These are phyloP conservation scores for Yponomeuta evonymella DNA, from an alignment of 2,888 invertebrate species.

Conservation along the genomic window DNA sequence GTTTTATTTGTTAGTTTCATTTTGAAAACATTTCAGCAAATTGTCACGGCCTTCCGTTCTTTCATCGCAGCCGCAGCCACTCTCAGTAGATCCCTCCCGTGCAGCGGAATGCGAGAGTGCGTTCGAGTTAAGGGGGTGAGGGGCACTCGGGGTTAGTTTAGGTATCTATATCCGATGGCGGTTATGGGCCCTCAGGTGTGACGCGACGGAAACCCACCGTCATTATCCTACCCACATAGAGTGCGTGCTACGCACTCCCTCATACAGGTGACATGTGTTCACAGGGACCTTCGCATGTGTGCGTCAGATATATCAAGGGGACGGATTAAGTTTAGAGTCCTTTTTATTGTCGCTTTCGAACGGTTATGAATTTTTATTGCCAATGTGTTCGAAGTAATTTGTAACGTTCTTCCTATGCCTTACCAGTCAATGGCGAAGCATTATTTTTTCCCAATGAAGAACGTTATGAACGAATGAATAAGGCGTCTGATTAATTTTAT, in stretches of 20 bases:
- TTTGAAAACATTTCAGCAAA: background rate
- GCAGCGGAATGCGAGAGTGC: constrained; percentile 33
- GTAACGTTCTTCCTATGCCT: background rate
- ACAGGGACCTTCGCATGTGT: constrained; percentile 41
- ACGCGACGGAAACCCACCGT: constrained; percentile 73
- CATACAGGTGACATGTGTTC: constrained; percentile 33
- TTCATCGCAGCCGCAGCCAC: background rate
- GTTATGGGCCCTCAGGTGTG: constrained; percentile 75
- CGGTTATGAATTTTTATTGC: constrained; percentile 21
- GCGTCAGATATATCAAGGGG: constrained; percentile 23
- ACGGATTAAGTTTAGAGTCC: constrained; percentile 12
- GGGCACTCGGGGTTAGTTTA: constrained; percentile 40
- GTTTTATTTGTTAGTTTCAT: too few species aligned
- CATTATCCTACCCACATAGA: constrained; percentile 67
- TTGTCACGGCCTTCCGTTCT: background rate
- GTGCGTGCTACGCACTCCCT: constrained; percentile 39
- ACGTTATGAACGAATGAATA: too few species aligned
- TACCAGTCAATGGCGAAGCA: background rate
- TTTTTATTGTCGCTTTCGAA: constrained; percentile 19
- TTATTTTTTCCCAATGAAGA: background rate
- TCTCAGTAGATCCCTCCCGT: background rate
- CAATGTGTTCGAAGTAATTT: background rate
- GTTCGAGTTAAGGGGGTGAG: constrained; percentile 60
- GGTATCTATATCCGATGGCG: constrained; percentile 70
- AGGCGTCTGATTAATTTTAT: background rate